Percentiles rank a stretch among this genome's conserved stretches.
These are phyloP conservation scores for Solea solea DNA, from an alignment of 2,113 vertebrate species.

Conservation along the genomic window DNA sequence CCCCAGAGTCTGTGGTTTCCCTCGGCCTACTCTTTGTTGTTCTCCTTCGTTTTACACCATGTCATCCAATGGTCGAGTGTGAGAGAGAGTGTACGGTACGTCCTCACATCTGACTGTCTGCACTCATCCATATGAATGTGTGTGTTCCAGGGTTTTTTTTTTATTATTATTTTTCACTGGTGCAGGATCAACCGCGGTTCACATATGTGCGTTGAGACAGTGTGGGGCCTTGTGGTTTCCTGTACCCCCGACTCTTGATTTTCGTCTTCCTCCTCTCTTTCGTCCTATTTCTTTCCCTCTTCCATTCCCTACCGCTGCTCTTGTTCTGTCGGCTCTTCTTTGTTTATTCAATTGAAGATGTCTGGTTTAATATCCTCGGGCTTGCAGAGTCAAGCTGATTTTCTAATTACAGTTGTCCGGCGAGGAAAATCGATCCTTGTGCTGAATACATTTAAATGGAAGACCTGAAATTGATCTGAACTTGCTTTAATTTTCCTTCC, in stretches of 20 bases:
- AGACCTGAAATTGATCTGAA: conserved; percentile 18
- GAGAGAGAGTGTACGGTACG: conserved; percentile 29
- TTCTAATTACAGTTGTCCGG: conserved; percentile 54
- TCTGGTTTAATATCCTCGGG: conserved; percentile 59
- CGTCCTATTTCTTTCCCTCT: conserved; percentile 49
- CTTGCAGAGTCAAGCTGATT: conserved; percentile 39
- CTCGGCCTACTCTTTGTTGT: conserved; percentile 47
- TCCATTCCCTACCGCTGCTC: conserved; percentile 37
- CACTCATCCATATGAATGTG: conserved; percentile 40
- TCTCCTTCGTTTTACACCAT: conserved; percentile 45
- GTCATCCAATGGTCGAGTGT: conserved; percentile 62
- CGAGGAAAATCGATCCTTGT: conserved; percentile 28
- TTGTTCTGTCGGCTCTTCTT: conserved; percentile 32
- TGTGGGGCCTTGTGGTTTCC: conserved; percentile 78
- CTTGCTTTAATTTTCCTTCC: conserved; percentile 14
- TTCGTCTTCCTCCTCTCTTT: conserved; percentile 58
- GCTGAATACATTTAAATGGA: conserved; percentile 45
- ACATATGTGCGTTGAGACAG: conserved; percentile 73
- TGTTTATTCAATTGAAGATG: conserved; percentile 62
- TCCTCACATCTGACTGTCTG: conserved; percentile 54
- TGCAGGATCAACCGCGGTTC: conserved; percentile 67
- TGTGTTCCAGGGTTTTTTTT: conserved; percentile 35
- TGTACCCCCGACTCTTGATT: conserved; percentile 62
- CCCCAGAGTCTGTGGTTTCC: conserved; percentile 66
- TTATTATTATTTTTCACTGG: conserved; percentile 23